Percentiles rank a stretch among this genome's conserved stretches.
Evolutionary conservation across 2,113 vertebrate genomes (phyloP).

Genomic region (Misgurnus mizolepis): DNA sequence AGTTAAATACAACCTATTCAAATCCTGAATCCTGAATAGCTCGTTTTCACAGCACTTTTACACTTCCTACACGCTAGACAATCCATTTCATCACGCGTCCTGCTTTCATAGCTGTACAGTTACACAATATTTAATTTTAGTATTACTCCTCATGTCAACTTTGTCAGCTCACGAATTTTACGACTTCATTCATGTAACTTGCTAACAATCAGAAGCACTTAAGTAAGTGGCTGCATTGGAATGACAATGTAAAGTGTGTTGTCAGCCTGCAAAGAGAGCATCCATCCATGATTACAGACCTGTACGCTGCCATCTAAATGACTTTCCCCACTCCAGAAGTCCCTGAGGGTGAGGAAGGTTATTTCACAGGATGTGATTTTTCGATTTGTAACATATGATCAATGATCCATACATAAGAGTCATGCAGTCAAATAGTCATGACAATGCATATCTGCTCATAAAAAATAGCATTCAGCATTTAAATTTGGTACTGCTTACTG

Average conservation of each 20-base stretch:
- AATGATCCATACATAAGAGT: background rate
- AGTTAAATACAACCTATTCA: conserved; percentile 48
- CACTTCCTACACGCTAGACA: background rate
- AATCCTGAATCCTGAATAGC: conserved; percentile 27
- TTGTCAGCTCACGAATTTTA: background rate
- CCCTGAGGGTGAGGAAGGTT: background rate
- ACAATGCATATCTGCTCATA: background rate
- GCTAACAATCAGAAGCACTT: background rate
- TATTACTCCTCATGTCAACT: background rate
- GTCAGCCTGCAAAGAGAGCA: conserved; percentile 3
- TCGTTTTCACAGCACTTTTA: conserved; percentile 25
- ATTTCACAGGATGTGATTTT: background rate
- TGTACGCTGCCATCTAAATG: background rate
- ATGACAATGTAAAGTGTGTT: conserved; percentile 36
- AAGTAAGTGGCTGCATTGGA: conserved; percentile 18
- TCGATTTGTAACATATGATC: background rate
- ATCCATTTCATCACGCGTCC: conserved; percentile 18
- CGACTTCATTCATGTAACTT: conserved; percentile 17
- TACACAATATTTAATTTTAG: background rate
- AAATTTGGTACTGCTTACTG: no score
- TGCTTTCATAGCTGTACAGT: conserved; percentile 28
- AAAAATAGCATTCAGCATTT: background rate
- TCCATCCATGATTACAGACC: conserved; percentile 11
- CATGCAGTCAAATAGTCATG: background rate
- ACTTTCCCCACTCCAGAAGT: background rate